phyloP scores from a whole-genome alignment of 1,140 invertebrate genomes.

The Metopolophium dirhodum region DNA sequence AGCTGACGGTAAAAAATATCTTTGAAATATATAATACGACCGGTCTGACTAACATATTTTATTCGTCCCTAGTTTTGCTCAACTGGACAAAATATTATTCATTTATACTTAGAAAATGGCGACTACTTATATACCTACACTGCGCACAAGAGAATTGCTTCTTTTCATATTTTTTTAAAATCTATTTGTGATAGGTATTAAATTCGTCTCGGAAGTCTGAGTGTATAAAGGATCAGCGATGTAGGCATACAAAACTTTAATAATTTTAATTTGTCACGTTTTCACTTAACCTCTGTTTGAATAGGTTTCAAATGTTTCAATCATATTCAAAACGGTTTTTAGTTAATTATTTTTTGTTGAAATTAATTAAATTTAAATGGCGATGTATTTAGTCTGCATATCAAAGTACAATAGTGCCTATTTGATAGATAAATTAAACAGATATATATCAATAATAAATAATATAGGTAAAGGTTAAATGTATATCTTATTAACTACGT shows the following conservation, averaged over 20 bases:
- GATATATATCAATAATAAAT: too few species aligned
- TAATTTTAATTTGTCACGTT: not conserved
- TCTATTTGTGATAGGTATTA: not conserved
- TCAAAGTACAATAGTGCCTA: not conserved
- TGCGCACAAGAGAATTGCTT: not conserved
- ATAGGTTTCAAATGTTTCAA: not conserved
- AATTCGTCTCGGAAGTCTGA: not conserved
- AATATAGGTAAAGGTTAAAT: not conserved
- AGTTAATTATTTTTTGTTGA: not conserved
- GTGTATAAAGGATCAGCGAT: not conserved
- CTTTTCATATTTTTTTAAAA: not conserved
- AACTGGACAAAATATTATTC: not conserved
- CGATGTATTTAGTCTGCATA: too few species aligned
- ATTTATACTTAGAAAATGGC: not conserved
- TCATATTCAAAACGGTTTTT: not conserved
- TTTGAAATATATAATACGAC: not conserved
- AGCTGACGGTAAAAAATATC: not conserved
- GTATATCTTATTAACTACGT: not conserved
- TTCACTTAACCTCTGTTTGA: not conserved
- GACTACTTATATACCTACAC: too few species aligned
- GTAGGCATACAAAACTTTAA: not conserved
- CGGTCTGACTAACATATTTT: not conserved
- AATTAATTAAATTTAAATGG: not conserved
- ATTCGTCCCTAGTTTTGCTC: not conserved
- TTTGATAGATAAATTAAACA: too few species aligned